These are phyloP conservation scores for Choristoneura fumiferana DNA, from an alignment of 1,140 invertebrate genomes.

Conservation along the genomic window DNA sequence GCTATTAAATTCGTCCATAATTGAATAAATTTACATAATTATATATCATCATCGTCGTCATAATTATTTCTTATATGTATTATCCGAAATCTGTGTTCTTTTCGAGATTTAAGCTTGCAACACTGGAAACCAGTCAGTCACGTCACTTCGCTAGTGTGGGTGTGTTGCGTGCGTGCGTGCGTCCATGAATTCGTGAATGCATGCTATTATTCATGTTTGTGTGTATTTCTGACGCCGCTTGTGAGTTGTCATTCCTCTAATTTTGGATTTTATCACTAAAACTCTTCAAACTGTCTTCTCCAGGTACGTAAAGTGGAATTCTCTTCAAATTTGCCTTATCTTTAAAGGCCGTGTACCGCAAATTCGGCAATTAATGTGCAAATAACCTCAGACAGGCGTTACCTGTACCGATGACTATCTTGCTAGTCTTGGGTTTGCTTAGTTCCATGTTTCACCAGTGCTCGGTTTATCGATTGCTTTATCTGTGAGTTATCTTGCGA, in stretches of 20 bases:
- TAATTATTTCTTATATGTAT: too few relatives aligned
- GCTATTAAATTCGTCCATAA: too few relatives aligned
- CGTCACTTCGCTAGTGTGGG: constrained; percentile 62
- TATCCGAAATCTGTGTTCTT: neutral
- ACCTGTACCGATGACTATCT: constrained; percentile 30
- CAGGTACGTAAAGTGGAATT: constrained; percentile 55
- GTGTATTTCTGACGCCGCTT: constrained; percentile 73
- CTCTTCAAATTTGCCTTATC: constrained; percentile 18
- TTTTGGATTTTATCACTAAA: constrained; percentile 75
- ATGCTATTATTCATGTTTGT: constrained; percentile 58
- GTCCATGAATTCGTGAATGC: constrained; percentile 50
- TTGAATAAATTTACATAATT: too few relatives aligned
- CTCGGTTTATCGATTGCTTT: constrained; percentile 41
- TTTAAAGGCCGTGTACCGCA: constrained; percentile 9
- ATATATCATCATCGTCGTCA: too few relatives aligned
- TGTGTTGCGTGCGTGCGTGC: constrained; percentile 48
- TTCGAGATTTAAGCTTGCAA: constrained; percentile 33
- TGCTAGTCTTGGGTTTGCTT: constrained; percentile 1
- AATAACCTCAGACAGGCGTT: constrained; percentile 68
- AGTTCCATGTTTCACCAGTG: constrained; percentile 27
- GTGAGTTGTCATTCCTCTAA: constrained; percentile 66
- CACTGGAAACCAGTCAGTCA: constrained; percentile 55
- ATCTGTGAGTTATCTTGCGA: constrained; percentile 54
- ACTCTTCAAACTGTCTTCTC: constrained; percentile 69
- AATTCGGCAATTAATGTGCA: constrained; percentile 28